Base-by-base conservation (phyloP, 2,797 vertebrate genomes). In the Pseudomugil gertrudae region DNA sequence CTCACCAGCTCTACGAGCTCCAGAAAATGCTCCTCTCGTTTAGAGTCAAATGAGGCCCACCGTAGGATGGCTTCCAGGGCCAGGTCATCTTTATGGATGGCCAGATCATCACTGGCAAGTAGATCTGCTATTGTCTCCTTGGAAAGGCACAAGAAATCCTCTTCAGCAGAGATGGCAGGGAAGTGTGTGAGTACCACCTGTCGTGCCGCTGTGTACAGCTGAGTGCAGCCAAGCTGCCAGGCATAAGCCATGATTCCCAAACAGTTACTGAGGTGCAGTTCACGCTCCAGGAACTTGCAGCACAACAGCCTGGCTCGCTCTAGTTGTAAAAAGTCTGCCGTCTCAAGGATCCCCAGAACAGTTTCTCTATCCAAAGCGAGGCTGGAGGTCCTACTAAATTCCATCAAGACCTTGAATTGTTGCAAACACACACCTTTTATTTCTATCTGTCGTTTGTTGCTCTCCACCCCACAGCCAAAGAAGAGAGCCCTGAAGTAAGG, bases 401-500 rank as follows among this genome's bases (percentile, higher is more conserved):
- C 90, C 59, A 98, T 92, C 2, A 98, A 92, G 0, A 76, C 79
- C 48, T 88, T 91, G 62, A 98, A 98, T 59, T 90, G 76, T 11
- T 76, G 85, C 7, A 90, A 63, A 26, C 79, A 66, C 0, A 96
- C 64, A 21, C 94, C 95, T 87, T 92, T 89, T 45, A 97, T 91
- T 69, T 94, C 92, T 15, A 98, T 85, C 30, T 76, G 90, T 29
- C 60, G 89, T 52, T 90, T 88, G 5, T 55, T 83, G 80, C 94
- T 94, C 80, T 98, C 96, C 50, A 86, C 78, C 0, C 94, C 90
- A 9, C 92, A 90, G 9, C 96, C 96, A 56, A 94, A 96, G 82
- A 98, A 98, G 86, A 98, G 91, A 66, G 95, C 95, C 79, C 92
- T 86, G 52, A 98, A 98, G 66, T 97, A 98, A 0, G 90, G 91